phyloP scores from a whole-genome alignment of 2,888 invertebrate species.

The Orthonevra nobilis region DNA sequence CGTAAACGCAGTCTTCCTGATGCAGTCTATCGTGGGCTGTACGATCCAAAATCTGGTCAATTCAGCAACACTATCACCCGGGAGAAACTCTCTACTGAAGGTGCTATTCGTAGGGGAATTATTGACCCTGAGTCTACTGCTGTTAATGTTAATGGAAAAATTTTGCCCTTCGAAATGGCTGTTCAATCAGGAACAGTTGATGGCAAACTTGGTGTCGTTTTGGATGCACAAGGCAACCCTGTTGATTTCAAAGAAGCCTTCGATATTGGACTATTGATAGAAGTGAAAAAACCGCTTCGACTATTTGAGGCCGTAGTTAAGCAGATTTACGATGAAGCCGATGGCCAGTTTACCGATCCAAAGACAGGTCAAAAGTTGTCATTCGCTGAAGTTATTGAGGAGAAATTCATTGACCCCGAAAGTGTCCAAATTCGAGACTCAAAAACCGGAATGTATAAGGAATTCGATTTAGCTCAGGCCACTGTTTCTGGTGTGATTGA shows the following conservation, averaged over 20 bases:
- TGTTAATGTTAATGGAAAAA: constrained; percentile 89
- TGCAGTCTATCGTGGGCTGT: constrained; percentile 94
- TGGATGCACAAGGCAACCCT: constrained; percentile 83
- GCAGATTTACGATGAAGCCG: constrained; percentile 88
- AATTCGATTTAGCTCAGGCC: constrained; percentile 89
- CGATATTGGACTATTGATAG: constrained; percentile 90
- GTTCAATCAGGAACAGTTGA: constrained; percentile 89
- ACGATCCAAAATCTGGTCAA: constrained; percentile 91
- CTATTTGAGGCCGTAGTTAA: constrained; percentile 91
- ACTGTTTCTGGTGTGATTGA: constrained; percentile 88
- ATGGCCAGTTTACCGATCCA: constrained; percentile 92
- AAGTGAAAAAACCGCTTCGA: constrained; percentile 90
- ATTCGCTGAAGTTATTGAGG: constrained; percentile 90
- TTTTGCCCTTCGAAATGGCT: constrained; percentile 91
- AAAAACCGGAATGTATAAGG: constrained; percentile 87
- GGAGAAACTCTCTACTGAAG: constrained; percentile 89
- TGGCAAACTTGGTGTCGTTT: constrained; percentile 86
- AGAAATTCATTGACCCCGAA: constrained; percentile 90
- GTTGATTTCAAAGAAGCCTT: constrained; percentile 92
- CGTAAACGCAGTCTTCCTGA: constrained; percentile 91
- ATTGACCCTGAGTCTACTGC: constrained; percentile 93
- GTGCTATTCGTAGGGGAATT: constrained; percentile 91
- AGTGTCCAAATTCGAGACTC: constrained; percentile 91
- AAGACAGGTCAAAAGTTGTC: constrained; percentile 88
- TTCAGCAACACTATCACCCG: constrained; percentile 90